phyloP scores from a whole-genome alignment of 2,797 vertebrate genomes.

The Trematomus bernacchii region DNA sequence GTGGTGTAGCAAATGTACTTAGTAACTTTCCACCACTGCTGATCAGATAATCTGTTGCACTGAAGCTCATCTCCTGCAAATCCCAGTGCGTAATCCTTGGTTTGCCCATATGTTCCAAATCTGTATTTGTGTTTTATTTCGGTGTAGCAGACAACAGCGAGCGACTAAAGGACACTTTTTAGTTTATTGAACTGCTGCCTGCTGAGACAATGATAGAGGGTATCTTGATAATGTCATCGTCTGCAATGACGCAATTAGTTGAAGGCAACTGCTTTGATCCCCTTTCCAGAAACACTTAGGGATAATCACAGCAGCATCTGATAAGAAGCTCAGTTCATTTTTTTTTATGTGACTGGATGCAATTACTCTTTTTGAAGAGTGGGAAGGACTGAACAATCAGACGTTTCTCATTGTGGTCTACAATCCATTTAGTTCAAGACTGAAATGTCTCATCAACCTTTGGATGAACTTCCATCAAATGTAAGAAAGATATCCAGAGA shows the following conservation, averaged over 20 bases:
- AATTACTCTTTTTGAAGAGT: conserved; percentile 34
- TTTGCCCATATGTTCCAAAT: conserved; percentile 57
- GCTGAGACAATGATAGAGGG: conserved; percentile 39
- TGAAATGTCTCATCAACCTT: conserved; percentile 1
- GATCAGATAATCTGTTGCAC: conserved; percentile 63
- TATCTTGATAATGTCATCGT: conserved; percentile 55
- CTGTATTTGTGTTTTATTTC: conserved; percentile 35
- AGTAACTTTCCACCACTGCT: conserved; percentile 29
- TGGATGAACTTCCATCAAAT: not conserved
- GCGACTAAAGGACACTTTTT: conserved; percentile 43
- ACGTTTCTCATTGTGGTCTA: not conserved
- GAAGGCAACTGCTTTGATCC: conserved; percentile 47
- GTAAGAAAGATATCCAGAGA: not conserved
- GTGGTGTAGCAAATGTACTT: not conserved
- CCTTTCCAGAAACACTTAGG: conserved; percentile 52
- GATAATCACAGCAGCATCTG: conserved; percentile 66
- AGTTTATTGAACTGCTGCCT: conserved; percentile 44
- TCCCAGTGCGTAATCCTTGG: conserved; percentile 63
- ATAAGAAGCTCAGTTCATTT: conserved; percentile 56
- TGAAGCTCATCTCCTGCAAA: conserved; percentile 71
- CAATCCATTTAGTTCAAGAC: not conserved
- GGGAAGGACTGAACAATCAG: not conserved
- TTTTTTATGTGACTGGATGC: conserved; percentile 35
- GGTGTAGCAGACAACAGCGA: conserved; percentile 14
- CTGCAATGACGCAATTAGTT: conserved; percentile 54